phyloP scores from a whole-genome alignment of 2,888 invertebrate species.

The Girardia tigrina region DNA sequence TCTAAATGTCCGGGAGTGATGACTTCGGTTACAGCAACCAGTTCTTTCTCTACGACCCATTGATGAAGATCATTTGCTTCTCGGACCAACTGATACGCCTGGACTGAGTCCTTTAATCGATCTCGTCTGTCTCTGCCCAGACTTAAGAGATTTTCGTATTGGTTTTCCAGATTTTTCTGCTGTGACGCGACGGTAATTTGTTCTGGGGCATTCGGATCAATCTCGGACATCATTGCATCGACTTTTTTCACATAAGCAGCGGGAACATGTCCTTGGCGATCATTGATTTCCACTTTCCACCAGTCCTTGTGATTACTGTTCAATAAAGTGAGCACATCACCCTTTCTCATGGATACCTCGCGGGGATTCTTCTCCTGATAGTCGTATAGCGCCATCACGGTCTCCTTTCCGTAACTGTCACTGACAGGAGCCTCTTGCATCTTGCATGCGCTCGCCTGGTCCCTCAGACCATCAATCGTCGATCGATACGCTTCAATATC shows the following conservation, averaged over 20 bases:
- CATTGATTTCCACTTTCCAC: slow-evolving; percentile 99
- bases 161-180: slow-evolving; percentile 71
- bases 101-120: slow-evolving; percentile 88
- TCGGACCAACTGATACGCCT: slow-evolving; percentile 88
- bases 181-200: slow-evolving; percentile 86
- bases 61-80: slow-evolving; percentile 91
- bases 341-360: slow-evolving; percentile 98
- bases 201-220: slow-evolving; percentile 71
- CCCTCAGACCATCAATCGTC: slow-evolving; percentile 70
- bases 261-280: slow-evolving; percentile 75
- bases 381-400: slow-evolving; percentile 90
- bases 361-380: slow-evolving; percentile 95
- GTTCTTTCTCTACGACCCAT: slow-evolving; percentile 87
- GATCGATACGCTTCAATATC: slow-evolving; percentile 92
- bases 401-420: slow-evolving; percentile 87
- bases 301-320: slow-evolving; percentile 99
- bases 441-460: slow-evolving; percentile 81
- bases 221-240: slow-evolving; percentile 57
- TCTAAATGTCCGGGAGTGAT: slow-evolving; percentile 34
- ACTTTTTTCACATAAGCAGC: slow-evolving; percentile 99
- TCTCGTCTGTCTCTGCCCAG: slow-evolving; percentile 78
- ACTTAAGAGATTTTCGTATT: slow-evolving; percentile 75
- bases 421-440: slow-evolving; percentile 72
- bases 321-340: slow-evolving; percentile 82
- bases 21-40: slow-evolving; percentile 36